phyloP scores from a whole-genome alignment of 2,797 vertebrate species.

The Picus viridis region DNA sequence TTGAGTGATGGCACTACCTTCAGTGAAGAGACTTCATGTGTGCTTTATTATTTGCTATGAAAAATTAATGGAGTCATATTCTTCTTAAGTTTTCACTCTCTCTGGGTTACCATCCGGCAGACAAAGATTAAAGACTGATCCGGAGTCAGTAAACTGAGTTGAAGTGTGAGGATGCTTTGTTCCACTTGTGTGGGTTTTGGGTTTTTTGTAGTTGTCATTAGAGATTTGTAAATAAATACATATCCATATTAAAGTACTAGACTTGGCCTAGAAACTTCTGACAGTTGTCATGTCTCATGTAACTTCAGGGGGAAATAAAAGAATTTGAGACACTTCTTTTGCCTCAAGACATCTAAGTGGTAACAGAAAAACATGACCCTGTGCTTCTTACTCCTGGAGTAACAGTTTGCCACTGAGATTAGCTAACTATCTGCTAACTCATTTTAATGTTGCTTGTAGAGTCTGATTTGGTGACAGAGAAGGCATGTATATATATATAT shows the following conservation, averaged over 20 bases:
- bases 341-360: not conserved
- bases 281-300: fast-evolving
- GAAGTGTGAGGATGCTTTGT: not conserved
- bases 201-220: not conserved
- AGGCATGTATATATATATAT: fast-evolving
- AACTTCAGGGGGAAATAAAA: not conserved
- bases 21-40: fast-evolving
- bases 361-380: not conserved
- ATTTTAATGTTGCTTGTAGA: not conserved
- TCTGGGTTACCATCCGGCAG: not conserved
- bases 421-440: not conserved
- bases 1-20: not conserved
- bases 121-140: not conserved
- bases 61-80: not conserved
- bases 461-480: not conserved
- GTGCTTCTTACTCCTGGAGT: not conserved
- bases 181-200: not conserved
- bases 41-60: not conserved
- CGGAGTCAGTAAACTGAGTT: fast-evolving
- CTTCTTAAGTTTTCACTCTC: not conserved
- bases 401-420: not conserved
- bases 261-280: not conserved
- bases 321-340: not conserved
- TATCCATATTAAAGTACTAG: not conserved
- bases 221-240: not conserved